Evolutionary conservation across 2,113 vertebrate species (phyloP).

Genomic region (Machaerirhynchus nigripectus): DNA sequence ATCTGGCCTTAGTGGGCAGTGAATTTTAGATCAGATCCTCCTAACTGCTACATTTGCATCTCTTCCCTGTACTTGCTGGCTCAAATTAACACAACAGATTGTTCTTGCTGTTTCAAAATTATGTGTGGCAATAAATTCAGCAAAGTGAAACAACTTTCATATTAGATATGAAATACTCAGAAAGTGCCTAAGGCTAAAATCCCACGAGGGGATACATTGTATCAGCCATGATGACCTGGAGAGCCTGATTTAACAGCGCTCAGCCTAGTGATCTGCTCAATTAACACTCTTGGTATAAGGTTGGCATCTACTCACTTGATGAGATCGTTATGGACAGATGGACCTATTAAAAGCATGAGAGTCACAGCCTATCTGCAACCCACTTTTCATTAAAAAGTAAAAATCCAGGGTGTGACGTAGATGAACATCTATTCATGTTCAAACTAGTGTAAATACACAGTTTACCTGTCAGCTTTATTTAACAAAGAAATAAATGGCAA

Average conservation of each 20-base stretch:
- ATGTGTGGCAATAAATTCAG: background rate
- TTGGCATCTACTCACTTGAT: background rate
- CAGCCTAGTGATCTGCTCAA: background rate
- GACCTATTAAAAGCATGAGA: background rate
- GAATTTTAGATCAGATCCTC: background rate
- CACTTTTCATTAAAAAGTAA: background rate
- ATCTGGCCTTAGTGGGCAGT: background rate
- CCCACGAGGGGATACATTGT: background rate
- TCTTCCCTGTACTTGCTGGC: background rate
- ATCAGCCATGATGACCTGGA: background rate
- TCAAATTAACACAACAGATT: conserved; percentile 46
- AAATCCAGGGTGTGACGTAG: background rate
- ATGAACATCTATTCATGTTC: background rate
- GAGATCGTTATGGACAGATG: background rate
- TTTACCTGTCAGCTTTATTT: background rate
- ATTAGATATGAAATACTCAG: background rate
- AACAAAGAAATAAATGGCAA: background rate
- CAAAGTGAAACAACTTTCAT: background rate
- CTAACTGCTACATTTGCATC: background rate
- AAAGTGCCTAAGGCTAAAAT: background rate
- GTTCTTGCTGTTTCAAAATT: background rate
- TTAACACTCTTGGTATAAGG: background rate
- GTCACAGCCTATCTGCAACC: background rate
- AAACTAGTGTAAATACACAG: background rate
- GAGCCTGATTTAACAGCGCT: background rate